These are phyloP conservation scores for Sabellastarte sp. DNA, from an alignment of 2,888 invertebrate species.

Conservation along the genomic window DNA sequence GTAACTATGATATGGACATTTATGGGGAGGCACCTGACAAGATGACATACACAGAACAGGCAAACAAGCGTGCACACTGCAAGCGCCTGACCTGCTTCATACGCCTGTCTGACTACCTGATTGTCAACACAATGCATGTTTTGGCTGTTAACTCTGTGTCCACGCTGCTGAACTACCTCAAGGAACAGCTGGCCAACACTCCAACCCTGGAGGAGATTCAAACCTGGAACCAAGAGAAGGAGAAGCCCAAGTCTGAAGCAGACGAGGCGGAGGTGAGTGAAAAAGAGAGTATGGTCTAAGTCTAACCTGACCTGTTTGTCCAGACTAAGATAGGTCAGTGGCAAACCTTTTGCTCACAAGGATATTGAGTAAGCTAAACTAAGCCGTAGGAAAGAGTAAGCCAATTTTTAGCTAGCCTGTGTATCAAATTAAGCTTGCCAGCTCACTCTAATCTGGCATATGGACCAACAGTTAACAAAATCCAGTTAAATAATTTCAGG, in stretches of 20 bases:
- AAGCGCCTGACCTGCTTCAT: constrained; percentile 70
- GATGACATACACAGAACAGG: constrained; percentile 84
- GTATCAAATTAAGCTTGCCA: no score
- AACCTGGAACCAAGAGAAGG: constrained; percentile 27
- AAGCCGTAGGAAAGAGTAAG: no score
- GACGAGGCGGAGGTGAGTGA: constrained; percentile 43
- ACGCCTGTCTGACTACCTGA: constrained; percentile 60
- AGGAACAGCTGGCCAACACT: constrained; percentile 57
- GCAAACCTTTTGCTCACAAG: no score
- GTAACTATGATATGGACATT: constrained; percentile 59
- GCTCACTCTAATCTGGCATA: no score
- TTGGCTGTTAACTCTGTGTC: constrained; percentile 59
- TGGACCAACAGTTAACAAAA: no score
- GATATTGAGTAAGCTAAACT: no score
- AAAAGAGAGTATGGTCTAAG: no score
- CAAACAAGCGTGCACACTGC: constrained; percentile 79
- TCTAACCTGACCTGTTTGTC: no score
- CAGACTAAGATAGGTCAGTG: no score
- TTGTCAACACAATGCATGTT: constrained; percentile 60
- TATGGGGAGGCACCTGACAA: constrained; percentile 63
- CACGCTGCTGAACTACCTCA: constrained; percentile 57
- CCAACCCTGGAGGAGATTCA: constrained; percentile 55
- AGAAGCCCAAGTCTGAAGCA: background rate
- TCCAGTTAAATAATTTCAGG: no score
- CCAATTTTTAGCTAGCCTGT: no score